Base-by-base conservation (phyloP, 2,113 vertebrate species). In the Riparia riparia region DNA sequence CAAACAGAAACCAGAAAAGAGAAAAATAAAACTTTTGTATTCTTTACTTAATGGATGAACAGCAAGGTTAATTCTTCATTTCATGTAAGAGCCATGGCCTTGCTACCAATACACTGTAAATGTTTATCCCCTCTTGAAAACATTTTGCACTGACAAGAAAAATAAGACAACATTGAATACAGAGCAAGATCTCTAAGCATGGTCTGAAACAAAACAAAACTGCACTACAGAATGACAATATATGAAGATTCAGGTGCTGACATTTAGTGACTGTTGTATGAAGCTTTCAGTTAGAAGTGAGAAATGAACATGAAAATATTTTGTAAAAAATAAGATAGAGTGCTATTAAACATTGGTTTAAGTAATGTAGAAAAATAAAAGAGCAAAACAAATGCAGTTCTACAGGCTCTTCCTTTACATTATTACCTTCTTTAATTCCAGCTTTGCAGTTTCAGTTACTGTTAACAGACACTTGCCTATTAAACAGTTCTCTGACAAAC, bases 311-410 rank as follows among this genome's bases (percentile, higher is more conserved):
- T 92, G 61, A 92, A 90, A 95, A 87, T 92, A 94, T 86, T 93
- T 96, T 94, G 86, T 95, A 93, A 96, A 96, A 96, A 92, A 69
- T 51, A 88, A 93, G 60, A 95, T 58, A 89, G 49, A 96, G 68
- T 86, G 72, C 78, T 96, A 92, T 89, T 95, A 90, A 82, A 91
- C 72, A 84, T 85, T 90, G 82, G 89, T 89, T 95, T 89, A 92
- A 89, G 57, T 95, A 95, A 95, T 7, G 42, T 86, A 78, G 51
- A 96, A 82, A 96, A 97, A 97, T 90, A 95, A 97, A 97, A 89
- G 41, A 86, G 20, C 26, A 93, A 94, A 93, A 83, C 32, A 83
- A 95, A 49, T 87, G 56, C 60, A 94, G 58, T 86, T 96, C 73
- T 82, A 78, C 54, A 95, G 73, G 85, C 53, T 85, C 86, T 91